These are phyloP conservation scores for Mesocricetus auratus DNA, from an alignment of 2,113 vertebrate species.

Conservation along the genomic window DNA sequence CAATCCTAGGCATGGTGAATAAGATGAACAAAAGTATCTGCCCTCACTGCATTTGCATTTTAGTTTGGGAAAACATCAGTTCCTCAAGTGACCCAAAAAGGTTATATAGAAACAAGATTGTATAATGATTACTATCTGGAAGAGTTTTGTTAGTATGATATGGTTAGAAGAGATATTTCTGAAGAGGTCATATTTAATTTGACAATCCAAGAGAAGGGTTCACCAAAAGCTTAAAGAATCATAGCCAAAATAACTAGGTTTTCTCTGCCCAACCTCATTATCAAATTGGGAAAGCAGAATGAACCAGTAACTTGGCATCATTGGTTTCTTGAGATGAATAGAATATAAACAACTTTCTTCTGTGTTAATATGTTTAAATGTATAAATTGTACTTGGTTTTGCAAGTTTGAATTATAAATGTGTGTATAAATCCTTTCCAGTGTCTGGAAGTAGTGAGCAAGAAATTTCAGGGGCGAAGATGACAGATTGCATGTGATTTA, in stretches of 20 bases:
- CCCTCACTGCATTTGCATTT: not conserved
- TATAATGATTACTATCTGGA: constrained; percentile 9
- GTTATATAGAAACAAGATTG: constrained; percentile 8
- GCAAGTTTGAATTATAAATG: constrained; percentile 1
- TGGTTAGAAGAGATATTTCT: not conserved
- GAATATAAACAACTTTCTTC: constrained; percentile 25
- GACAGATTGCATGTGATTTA: not conserved
- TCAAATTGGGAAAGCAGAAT: not conserved
- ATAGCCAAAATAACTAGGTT: not conserved
- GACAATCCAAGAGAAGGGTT: not conserved
- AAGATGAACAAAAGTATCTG: not conserved
- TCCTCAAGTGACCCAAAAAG: not conserved
- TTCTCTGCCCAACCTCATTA: not conserved
- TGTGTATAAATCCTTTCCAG: not conserved
- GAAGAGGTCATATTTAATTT: constrained; percentile 6
- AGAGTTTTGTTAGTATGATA: not conserved
- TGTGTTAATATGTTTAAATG: constrained; percentile 23
- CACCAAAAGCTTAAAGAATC: not conserved
- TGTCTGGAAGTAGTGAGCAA: not conserved
- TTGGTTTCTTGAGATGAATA: not conserved
- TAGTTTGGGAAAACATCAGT: not conserved
- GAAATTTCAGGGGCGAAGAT: not conserved
- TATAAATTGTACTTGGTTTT: not conserved
- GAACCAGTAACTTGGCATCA: not conserved
- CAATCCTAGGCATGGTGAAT: not conserved